phyloP scores from a whole-genome alignment of 1,140 invertebrate species.

The Monochamus saltuarius region DNA sequence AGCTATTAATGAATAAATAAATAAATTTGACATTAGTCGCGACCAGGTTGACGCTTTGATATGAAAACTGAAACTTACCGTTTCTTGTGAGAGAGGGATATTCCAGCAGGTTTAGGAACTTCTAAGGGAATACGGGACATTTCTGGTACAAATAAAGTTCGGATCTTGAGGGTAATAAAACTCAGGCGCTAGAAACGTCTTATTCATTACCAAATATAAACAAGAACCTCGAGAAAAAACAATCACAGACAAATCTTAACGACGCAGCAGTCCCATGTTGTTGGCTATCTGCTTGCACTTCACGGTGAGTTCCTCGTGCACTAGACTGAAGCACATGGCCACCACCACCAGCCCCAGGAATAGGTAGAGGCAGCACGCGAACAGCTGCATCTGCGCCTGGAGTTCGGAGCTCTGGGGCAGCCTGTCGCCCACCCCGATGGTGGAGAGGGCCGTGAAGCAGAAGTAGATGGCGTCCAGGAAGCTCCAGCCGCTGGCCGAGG shows the following conservation, averaged over 20 bases:
- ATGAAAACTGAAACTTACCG: no score
- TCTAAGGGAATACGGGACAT: no score
- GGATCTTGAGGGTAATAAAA: no score
- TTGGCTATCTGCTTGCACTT: slow-evolving; percentile 60
- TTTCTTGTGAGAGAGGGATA: no score
- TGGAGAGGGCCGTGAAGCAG: slow-evolving; percentile 84
- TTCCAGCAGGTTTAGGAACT: no score
- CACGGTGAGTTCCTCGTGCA: slow-evolving; percentile 84
- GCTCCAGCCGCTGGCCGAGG: slow-evolving; percentile 73
- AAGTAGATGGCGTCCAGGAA: slow-evolving; percentile 84
- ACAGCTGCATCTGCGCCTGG: slow-evolving; percentile 68
- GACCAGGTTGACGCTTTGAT: no score
- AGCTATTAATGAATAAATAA: no score
- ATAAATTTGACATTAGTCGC: no score
- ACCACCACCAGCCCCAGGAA: slow-evolving; percentile 85
- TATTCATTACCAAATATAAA: no score
- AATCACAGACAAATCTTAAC: slow-evolving; percentile 15
- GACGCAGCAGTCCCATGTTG: slow-evolving; percentile 35
- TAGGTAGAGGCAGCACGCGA: slow-evolving; percentile 83
- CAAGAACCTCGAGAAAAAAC: not conserved
- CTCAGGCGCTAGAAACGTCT: no score
- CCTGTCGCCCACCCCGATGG: slow-evolving; percentile 84
- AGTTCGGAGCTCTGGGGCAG: slow-evolving; percentile 67
- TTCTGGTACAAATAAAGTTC: no score
- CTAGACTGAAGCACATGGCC: slow-evolving; percentile 89